Conservation (phyloP, 2,888 invertebrate species). For the Xylophagus ater region DNA sequence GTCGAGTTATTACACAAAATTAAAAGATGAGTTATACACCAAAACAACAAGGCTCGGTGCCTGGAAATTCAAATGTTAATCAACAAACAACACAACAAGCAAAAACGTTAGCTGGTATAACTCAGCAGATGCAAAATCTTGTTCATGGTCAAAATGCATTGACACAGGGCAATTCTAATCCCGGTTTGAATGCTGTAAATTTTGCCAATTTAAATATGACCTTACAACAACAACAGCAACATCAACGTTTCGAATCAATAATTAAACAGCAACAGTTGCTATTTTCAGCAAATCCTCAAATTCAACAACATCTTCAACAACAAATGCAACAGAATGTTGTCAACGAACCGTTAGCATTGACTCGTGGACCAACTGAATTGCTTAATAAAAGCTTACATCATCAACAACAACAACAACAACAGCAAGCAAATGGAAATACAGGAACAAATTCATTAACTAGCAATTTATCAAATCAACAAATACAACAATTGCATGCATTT, state of each 20-base stretch:
- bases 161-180: constrained; percentile 23
- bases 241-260: constrained; percentile 26
- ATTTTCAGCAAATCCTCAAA: constrained; percentile 22
- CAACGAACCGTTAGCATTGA: constrained; percentile 27
- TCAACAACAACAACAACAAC: constrained; percentile 26
- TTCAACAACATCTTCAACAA: constrained; percentile 26
- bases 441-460: constrained; percentile 21
- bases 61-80: constrained; percentile 21
- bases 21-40: constrained; percentile 16
- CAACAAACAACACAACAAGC: constrained; percentile 25
- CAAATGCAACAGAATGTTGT: constrained; percentile 25
- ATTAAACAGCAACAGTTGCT: constrained; percentile 20
- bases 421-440: constrained; percentile 28
- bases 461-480: constrained; percentile 22
- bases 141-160: constrained; percentile 26
- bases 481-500: constrained; percentile 27
- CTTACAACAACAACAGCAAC: constrained; percentile 24
- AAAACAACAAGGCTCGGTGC: constrained; percentile 17
- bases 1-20: no score
- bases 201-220: constrained; percentile 26
- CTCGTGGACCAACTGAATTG: constrained; percentile 29
- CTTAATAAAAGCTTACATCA: constrained; percentile 27
- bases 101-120: constrained; percentile 24
- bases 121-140: constrained; percentile 30
- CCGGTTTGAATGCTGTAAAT: constrained; percentile 7